These are phyloP conservation scores for Camponotus fellah DNA, from an alignment of 2,888 invertebrate genomes.

Conservation along the genomic window DNA sequence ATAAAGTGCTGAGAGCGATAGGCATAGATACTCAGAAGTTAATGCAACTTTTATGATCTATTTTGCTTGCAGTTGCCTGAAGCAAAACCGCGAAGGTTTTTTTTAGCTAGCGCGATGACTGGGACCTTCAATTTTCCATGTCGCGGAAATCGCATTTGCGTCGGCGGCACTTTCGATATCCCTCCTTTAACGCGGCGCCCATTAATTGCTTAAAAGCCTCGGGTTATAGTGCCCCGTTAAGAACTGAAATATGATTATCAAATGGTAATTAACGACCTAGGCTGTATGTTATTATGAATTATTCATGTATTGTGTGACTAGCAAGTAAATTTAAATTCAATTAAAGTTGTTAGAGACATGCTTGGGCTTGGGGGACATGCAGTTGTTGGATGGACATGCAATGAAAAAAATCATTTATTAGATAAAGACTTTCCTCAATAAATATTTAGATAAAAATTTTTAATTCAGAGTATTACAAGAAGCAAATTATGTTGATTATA, in stretches of 20 bases:
- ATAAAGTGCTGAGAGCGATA: background rate
- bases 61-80: conserved; percentile 6
- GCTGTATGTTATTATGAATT: conserved; percentile 59
- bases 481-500: background rate
- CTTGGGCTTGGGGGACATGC: no score
- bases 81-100: conserved; percentile 40
- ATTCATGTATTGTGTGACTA: conserved; percentile 61
- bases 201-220: conserved; percentile 67
- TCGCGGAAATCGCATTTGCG: conserved; percentile 58
- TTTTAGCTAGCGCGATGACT: conserved; percentile 15
- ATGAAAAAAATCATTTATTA: background rate
- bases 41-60: conserved; percentile 42
- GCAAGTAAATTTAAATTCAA: conserved; percentile 67
- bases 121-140: conserved; percentile 58
- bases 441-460: conserved; percentile 7
- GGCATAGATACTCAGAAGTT: conserved; percentile 14
- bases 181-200: conserved; percentile 48
- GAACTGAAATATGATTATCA: conserved; percentile 69
- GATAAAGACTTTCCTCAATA: background rate
- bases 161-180: conserved; percentile 45
- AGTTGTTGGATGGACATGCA: background rate
- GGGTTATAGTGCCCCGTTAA: conserved; percentile 56
- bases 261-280: conserved; percentile 66
- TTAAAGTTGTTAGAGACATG: conserved; percentile 64
- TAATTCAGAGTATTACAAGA: background rate